phyloP scores from a whole-genome alignment of 2,113 vertebrate genomes.

The Oncorhynchus kisutch region DNA sequence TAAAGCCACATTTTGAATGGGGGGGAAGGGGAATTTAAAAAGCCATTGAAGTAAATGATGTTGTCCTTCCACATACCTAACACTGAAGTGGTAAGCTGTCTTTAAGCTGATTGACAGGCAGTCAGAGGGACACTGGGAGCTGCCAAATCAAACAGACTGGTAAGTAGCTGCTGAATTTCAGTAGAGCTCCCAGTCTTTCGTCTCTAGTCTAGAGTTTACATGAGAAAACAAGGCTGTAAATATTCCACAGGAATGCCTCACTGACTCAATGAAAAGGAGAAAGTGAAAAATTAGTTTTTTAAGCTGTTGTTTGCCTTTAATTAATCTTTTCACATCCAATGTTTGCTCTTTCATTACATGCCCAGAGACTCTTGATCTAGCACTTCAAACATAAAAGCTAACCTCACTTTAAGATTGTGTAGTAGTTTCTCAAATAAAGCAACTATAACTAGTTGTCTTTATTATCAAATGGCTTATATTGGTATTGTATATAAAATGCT shows the following conservation, averaged over 20 bases:
- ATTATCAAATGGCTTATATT: background rate
- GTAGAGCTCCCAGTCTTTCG: constrained; percentile 45
- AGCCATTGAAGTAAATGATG: constrained; percentile 59
- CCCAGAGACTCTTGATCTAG: constrained; percentile 2
- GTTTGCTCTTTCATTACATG: constrained; percentile 38
- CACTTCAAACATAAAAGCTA: background rate
- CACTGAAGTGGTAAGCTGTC: constrained; percentile 54
- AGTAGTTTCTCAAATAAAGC: background rate
- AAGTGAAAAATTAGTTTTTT: constrained; percentile 18
- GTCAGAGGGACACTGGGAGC: constrained; percentile 12
- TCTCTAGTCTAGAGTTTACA: constrained; percentile 64
- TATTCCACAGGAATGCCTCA: constrained; percentile 65
- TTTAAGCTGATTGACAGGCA: constrained; percentile 35
- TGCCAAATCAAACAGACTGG: constrained; percentile 15
- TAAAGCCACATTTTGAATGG: constrained; percentile 33
- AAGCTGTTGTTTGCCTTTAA: constrained; percentile 39
- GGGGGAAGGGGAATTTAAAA: background rate
- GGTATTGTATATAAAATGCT: constrained; percentile 31
- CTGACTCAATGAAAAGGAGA: constrained; percentile 25
- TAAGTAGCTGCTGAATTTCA: constrained; percentile 71
- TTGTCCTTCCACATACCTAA: constrained; percentile 56
- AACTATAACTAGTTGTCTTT: background rate
- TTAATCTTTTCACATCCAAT: constrained; percentile 27
- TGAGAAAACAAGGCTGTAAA: constrained; percentile 64
- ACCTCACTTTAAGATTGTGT: background rate